A percentile compares a stretch with the other conserved stretches of the same genome.
Evolutionary conservation across 2,797 vertebrate species (phyloP).

Genomic region (Oceanodroma leucorhoa): DNA sequence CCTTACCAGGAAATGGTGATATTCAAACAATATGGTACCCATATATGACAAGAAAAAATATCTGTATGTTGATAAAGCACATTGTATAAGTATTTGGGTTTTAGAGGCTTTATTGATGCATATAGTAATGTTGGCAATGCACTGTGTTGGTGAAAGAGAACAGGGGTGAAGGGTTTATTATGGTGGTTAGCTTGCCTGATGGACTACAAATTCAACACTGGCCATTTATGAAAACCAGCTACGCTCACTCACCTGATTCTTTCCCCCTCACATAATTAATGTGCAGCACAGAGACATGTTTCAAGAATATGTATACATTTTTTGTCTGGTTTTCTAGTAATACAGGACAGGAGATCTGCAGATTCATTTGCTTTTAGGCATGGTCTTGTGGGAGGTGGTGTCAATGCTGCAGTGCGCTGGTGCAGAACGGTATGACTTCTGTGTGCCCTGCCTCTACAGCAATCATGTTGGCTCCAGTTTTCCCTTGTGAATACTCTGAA

Average conservation of each 20-base stretch:
- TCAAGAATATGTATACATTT: background rate
- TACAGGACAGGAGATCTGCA: background rate
- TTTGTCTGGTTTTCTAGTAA: background rate
- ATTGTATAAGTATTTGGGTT: background rate
- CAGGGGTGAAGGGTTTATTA: background rate
- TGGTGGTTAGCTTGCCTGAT: background rate
- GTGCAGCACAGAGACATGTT: background rate
- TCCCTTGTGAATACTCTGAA: background rate
- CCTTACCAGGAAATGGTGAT: background rate
- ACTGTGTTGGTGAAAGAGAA: background rate
- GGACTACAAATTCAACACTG: background rate
- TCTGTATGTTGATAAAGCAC: background rate
- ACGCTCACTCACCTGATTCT: background rate
- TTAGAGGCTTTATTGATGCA: background rate
- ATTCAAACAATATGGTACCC: background rate
- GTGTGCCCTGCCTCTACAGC: background rate
- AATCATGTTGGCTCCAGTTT: background rate
- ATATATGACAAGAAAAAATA: background rate
- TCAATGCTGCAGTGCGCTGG: background rate
- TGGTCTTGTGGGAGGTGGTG: background rate
- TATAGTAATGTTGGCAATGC: background rate
- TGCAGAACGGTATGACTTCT: background rate
- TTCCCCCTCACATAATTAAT: background rate
- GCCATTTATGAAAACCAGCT: background rate
- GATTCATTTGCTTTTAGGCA: background rate